These are phyloP conservation scores for Miichthys miiuy DNA, from an alignment of 2,797 vertebrate genomes.

Conservation along the genomic window DNA sequence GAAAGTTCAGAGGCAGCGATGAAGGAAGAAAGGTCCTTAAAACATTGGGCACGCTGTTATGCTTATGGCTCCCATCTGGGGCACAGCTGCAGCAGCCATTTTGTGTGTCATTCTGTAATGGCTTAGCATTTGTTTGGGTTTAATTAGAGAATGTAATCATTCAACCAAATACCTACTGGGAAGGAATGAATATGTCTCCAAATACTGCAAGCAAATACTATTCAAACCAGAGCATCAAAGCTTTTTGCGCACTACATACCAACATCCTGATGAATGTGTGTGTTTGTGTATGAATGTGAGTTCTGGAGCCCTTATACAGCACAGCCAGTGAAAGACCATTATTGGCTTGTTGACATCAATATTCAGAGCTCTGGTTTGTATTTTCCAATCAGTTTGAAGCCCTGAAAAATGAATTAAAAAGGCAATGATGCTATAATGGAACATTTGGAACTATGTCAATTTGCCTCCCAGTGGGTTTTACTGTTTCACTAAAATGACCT, in stretches of 20 bases:
- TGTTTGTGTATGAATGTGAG: neutral
- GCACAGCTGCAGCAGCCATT: conserved; percentile 41
- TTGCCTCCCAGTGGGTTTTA: conserved; percentile 34
- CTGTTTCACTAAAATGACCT: conserved; percentile 34
- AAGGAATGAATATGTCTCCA: conserved; percentile 18
- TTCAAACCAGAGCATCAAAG: conserved; percentile 13
- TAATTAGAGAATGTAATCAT: conserved; percentile 48
- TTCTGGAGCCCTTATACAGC: conserved; percentile 1
- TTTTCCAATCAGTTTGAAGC: conserved; percentile 42
- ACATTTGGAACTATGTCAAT: conserved; percentile 55
- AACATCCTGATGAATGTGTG: neutral
- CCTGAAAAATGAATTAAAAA: conserved; percentile 57
- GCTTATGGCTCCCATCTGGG: conserved; percentile 54
- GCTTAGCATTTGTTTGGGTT: conserved; percentile 45
- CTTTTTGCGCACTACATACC: neutral
- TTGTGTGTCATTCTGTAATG: conserved; percentile 14
- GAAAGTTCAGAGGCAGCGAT: conserved; percentile 74
- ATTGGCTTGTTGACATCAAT: conserved; percentile 60
- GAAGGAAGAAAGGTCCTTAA: conserved; percentile 54
- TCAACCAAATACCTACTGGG: conserved; percentile 32
- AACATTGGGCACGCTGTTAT: conserved; percentile 47
- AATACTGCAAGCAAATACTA: conserved; percentile 16
- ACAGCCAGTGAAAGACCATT: conserved; percentile 27
- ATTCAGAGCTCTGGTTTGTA: conserved; percentile 37
- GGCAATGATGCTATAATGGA: conserved; percentile 33